Conservation (phyloP, 2,888 invertebrate species). For the Caenorhabditis sp. region DNA sequence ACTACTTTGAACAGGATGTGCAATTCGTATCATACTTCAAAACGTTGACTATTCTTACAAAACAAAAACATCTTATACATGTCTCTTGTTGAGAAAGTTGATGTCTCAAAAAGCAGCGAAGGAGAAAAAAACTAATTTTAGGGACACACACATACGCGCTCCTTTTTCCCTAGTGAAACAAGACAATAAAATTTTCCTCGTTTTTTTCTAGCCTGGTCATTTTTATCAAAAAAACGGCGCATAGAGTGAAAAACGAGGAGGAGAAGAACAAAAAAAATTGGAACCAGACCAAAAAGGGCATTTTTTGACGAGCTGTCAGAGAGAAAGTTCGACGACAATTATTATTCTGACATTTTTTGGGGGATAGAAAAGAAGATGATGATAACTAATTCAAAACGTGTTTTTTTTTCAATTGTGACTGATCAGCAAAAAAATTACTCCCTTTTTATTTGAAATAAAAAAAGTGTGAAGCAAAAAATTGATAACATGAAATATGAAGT, state of each 20-base stretch:
- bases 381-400: background rate
- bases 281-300: background rate
- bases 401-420: background rate
- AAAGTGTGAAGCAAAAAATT: too few species aligned
- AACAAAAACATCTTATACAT: too few species aligned
- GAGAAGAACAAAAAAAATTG: background rate
- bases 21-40: too few species aligned
- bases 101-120: background rate
- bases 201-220: constrained; percentile 18
- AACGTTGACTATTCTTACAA: too few species aligned
- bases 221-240: constrained; percentile 17
- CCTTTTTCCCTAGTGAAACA: constrained; percentile 25
- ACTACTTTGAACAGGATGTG: too few species aligned
- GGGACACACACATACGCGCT: constrained; percentile 5
- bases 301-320: background rate
- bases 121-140: constrained; percentile 33
- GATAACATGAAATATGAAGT: too few species aligned
- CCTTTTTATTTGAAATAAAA: too few species aligned
- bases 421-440: too few species aligned
- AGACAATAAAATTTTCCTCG: constrained; percentile 40
- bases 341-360: background rate
- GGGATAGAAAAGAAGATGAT: too few species aligned
- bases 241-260: constrained; percentile 23
- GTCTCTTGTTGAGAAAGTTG: background rate
- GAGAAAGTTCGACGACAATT: background rate